Base-by-base conservation (phyloP, 53 echinoderm and acorn worm genomes). In the Henricia sp. region DNA sequence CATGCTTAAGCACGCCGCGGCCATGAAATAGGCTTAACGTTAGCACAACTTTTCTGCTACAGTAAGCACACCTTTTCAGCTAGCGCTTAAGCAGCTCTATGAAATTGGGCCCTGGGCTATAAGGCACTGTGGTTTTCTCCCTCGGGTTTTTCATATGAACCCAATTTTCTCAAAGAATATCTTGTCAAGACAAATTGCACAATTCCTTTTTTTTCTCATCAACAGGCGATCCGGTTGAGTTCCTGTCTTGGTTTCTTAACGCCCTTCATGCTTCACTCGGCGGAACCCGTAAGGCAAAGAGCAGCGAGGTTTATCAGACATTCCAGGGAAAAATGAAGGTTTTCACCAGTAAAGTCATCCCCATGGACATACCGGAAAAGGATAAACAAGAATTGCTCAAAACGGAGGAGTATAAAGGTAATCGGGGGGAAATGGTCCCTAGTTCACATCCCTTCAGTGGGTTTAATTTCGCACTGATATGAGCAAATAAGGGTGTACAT, bases 181-280 rank as follows among this genome's bases (percentile, higher is more conserved):
- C 48, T 19, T 20, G 21, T n/a, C n/a, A n/a, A n/a, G n/a, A n/a
- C n/a, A n/a, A n/a, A n/a, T n/a, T n/a, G n/a, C n/a, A n/a, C n/a
- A n/a, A n/a, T n/a, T n/a, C n/a, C n/a, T n/a, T n/a, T n/a, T n/a
- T n/a, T n/a, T n/a, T n/a, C n/a, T 10, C 33, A 10, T 60, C 20
- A 51, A 0, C 74, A 96, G 96, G 96, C 85, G 96, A 96, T 52
- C 97, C 96, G n/a, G 97, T 97, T 3, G 97, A 97, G 29, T 91
- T 97, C 40, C 83, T 97, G 56, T 91, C 97, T 37, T 97, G 97
- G 97, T 97, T 97, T 73, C 88, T 97, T 12, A 97, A 97, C 28
- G 94, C 97, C 16, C 89, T 97, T 16, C 97, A 97, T 42, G 83
- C 92, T 20, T 91, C 97, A 0, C 84, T 97, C 1, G 92, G 88